Evolutionary conservation across 2,113 vertebrate genomes (phyloP).

Genomic region (Rhizomys pruinosus): DNA sequence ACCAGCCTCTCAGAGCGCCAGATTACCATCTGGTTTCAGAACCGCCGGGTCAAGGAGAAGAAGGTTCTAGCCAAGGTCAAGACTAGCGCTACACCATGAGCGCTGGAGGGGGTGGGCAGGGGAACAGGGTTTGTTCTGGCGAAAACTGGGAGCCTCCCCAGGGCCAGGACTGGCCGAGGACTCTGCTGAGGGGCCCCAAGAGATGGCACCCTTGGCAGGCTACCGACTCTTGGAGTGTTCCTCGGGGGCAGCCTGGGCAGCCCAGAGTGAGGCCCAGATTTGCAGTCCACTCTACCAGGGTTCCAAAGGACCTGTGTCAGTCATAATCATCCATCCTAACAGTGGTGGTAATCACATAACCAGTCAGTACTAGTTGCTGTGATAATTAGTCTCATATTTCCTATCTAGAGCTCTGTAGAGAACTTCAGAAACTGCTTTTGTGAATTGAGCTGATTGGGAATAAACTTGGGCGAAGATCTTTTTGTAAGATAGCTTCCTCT

Average conservation of each 20-base stretch:
- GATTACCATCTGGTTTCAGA: slow-evolving; percentile 99
- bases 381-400: slow-evolving; percentile 57
- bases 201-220: slow-evolving; percentile 24
- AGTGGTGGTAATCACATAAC: slow-evolving; percentile 16
- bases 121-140: neutral
- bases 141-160: slow-evolving; percentile 3
- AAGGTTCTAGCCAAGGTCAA: slow-evolving; percentile 96
- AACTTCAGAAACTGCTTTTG: slow-evolving; percentile 51
- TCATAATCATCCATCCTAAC: slow-evolving; percentile 39
- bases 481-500: slow-evolving; percentile 49
- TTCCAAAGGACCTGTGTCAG: neutral
- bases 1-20: slow-evolving; percentile 96
- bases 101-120: neutral
- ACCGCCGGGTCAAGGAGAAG: slow-evolving; percentile 96
- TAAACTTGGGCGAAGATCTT: slow-evolving; percentile 70
- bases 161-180: neutral
- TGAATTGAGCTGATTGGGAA: slow-evolving; percentile 70
- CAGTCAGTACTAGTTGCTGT: slow-evolving; percentile 52
- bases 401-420: slow-evolving; percentile 69
- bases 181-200: slow-evolving; percentile 30
- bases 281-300: neutral
- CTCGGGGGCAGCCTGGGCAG: neutral
- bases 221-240: neutral
- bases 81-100: slow-evolving; percentile 85
- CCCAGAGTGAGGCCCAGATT: neutral